A percentile compares a stretch with the other conserved stretches of the same genome.
Evolutionary conservation across 2,888 invertebrate genomes (phyloP).

Genomic region (Aproaerema taeniolella): DNA sequence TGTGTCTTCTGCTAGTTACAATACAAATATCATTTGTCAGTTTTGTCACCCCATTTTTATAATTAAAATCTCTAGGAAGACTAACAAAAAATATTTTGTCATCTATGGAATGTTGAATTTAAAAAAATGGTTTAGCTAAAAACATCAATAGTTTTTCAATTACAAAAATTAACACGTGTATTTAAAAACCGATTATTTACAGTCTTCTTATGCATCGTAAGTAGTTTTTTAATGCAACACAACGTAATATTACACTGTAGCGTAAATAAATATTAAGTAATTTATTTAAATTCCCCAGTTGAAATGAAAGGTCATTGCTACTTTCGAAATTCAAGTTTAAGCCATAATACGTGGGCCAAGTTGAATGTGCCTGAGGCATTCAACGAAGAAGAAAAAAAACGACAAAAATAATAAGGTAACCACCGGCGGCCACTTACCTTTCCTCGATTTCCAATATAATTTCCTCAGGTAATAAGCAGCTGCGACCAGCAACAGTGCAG

Average conservation of each 20-base stretch:
- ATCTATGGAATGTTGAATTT: no score
- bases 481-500: slow-evolving; percentile 78
- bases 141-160: no score
- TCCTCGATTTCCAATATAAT: slow-evolving; percentile 79
- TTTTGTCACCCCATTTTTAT: no score
- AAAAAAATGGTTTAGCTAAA: no score
- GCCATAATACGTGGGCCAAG: slow-evolving; percentile 10
- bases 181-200: no score
- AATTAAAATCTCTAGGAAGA: no score
- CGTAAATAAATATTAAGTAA: not conserved
- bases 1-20: no score
- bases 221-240: no score
- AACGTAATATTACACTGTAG: not conserved
- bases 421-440: slow-evolving; percentile 61
- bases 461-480: slow-evolving; percentile 77
- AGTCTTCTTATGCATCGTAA: no score
- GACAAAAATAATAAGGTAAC: slow-evolving; percentile 12
- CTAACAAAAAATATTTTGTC: no score
- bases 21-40: no score
- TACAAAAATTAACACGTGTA: no score
- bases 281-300: slow-evolving; percentile 6
- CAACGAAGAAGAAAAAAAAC: slow-evolving; percentile 12
- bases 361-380: slow-evolving; percentile 12
- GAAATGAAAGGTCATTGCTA: slow-evolving; percentile 21
- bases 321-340: slow-evolving; percentile 23